These are phyloP conservation scores for Ammodytes dubius DNA, from an alignment of 2,113 vertebrate genomes.

Conservation along the genomic window DNA sequence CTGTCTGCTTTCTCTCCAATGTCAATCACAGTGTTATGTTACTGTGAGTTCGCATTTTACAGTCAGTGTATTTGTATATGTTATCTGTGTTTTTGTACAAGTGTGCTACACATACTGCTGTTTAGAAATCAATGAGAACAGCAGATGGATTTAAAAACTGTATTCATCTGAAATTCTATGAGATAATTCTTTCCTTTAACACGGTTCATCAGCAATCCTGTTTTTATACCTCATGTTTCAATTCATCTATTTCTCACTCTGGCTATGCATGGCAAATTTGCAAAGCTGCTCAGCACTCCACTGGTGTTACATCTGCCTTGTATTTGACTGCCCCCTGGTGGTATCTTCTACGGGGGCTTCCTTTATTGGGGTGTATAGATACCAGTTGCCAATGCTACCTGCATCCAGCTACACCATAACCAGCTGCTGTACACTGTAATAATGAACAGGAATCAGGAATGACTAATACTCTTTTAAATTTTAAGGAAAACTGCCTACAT, in stretches of 20 bases:
- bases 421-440: slow-evolving; percentile 29
- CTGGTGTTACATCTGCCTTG: slow-evolving; percentile 62
- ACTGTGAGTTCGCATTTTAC: slow-evolving; percentile 46
- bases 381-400: slow-evolving; percentile 49
- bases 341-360: slow-evolving; percentile 17
- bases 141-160: slow-evolving; percentile 34
- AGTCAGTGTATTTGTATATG: slow-evolving; percentile 47
- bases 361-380: slow-evolving; percentile 20
- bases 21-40: slow-evolving; percentile 33
- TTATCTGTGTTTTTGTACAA: slow-evolving; percentile 35
- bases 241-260: slow-evolving; percentile 31
- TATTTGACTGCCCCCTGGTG: slow-evolving; percentile 76
- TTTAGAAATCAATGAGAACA: slow-evolving; percentile 47
- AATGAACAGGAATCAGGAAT: too few relatives aligned
- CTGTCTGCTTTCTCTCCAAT: slow-evolving; percentile 31
- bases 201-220: slow-evolving; percentile 44
- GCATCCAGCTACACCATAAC: slow-evolving; percentile 60
- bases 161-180: slow-evolving; percentile 27
- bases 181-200: slow-evolving; percentile 25
- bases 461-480: too few relatives aligned
- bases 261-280: slow-evolving; percentile 32
- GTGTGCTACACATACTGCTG: slow-evolving; percentile 47
- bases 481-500: too few relatives aligned
- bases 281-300: slow-evolving; percentile 42
- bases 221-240: slow-evolving; percentile 44